phyloP scores from a whole-genome alignment of 23 tunicate genomes.

The Aplidium turbinatum region DNA sequence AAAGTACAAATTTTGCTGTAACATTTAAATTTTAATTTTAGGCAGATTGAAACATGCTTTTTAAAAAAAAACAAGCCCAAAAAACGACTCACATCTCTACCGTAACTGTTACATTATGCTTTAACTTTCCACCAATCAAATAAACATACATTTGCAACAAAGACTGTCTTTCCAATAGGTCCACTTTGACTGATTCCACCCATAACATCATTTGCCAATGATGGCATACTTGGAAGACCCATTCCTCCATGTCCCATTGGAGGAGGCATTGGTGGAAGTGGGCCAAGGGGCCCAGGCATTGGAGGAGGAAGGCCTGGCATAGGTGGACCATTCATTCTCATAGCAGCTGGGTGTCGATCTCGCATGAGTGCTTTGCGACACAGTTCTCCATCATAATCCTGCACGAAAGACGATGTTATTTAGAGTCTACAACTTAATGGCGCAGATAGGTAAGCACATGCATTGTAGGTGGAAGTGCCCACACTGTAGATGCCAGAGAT shows the following conservation, averaged over 20 bases:
- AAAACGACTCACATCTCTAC: too few species aligned
- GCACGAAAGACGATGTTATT: background rate
- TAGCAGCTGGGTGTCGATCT: conserved; percentile 46
- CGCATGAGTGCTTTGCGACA: conserved; percentile 37
- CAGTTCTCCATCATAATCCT: conserved; percentile 86
- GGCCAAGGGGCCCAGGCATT: conserved; percentile 47
- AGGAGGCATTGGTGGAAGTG: conserved; percentile 68
- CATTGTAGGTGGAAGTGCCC: too few species aligned
- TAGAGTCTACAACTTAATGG: background rate
- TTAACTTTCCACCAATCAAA: too few species aligned
- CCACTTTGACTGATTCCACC: conserved; percentile 9
- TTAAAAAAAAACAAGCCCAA: too few species aligned
- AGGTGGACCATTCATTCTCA: conserved; percentile 27
- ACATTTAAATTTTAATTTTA: too few species aligned
- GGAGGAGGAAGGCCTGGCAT: conserved; percentile 36
- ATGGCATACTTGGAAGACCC: conserved; percentile 12
- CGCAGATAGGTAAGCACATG: too few species aligned
- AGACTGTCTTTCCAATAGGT: conserved; percentile 83
- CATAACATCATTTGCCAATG: background rate
- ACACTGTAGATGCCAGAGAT: too few species aligned
- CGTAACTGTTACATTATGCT: too few species aligned
- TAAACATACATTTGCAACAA: conserved; percentile 91
- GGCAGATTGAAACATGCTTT: too few species aligned
- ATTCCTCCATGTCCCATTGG: conserved; percentile 46
- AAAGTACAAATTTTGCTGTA: too few species aligned